Percentiles rank a stretch among this genome's conserved stretches.
Evolutionary conservation across 1,140 invertebrate genomes (phyloP).

Genomic region (Brachystomella parvula): DNA sequence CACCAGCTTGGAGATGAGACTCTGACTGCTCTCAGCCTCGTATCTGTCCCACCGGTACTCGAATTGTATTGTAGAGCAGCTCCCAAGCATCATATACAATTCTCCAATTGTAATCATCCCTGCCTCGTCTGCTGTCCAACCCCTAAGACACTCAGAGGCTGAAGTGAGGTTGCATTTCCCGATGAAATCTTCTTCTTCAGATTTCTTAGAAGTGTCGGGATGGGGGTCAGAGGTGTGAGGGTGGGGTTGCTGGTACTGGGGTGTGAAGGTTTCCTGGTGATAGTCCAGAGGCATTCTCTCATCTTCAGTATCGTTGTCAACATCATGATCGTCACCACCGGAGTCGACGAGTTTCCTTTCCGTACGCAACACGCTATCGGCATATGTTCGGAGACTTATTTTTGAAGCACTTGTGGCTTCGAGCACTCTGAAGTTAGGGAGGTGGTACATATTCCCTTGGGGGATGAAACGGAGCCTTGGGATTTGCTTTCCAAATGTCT

Average conservation of each 20-base stretch:
- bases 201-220: neutral
- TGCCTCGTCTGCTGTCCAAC: slow-evolving; percentile 67
- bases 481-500: slow-evolving; percentile 27
- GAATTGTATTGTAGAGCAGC: slow-evolving; percentile 8
- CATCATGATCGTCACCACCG: slow-evolving; percentile 21
- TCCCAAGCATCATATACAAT: slow-evolving; percentile 71
- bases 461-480: slow-evolving; percentile 30
- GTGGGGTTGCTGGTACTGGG: neutral
- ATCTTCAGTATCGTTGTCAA: slow-evolving; percentile 16
- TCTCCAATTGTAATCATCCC: slow-evolving; percentile 76
- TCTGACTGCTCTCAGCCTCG: slow-evolving; percentile 69
- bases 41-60: slow-evolving; percentile 7
- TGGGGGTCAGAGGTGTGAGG: neutral
- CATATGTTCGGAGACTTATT: slow-evolving; percentile 30
- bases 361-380: slow-evolving; percentile 21
- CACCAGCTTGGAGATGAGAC: slow-evolving; percentile 68
- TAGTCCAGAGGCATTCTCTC: neutral
- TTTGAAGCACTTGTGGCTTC: slow-evolving; percentile 33
- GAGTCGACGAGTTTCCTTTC: slow-evolving; percentile 8
- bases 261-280: neutral
- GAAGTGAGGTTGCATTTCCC: neutral
- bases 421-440: slow-evolving; percentile 30
- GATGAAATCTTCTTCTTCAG: neutral
- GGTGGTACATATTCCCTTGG: slow-evolving; percentile 7
- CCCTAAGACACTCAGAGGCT: slow-evolving; percentile 39